phyloP scores from a whole-genome alignment of 2,113 vertebrate species.

The Anthoscopus minutus region DNA sequence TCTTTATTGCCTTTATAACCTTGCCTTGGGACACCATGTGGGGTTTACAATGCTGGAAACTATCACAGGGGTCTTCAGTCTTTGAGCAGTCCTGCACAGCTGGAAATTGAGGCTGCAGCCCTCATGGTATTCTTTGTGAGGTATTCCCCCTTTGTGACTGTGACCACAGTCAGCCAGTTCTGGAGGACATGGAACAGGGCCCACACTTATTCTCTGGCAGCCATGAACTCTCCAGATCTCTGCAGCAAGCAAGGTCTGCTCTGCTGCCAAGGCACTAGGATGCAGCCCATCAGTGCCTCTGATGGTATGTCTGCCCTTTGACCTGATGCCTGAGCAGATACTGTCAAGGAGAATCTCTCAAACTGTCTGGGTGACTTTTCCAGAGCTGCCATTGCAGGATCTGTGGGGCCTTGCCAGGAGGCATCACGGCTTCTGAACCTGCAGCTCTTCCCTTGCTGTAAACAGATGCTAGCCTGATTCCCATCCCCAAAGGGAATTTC shows the following conservation, averaged over 20 bases:
- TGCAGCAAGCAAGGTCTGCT: neutral
- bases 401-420: neutral
- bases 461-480: neutral
- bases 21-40: neutral
- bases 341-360: neutral
- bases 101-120: neutral
- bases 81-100: neutral
- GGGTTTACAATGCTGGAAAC: neutral
- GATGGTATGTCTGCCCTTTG: neutral
- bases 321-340: neutral
- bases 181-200: neutral
- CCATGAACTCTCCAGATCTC: neutral
- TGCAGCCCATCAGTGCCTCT: accelerated
- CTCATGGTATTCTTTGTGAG: accelerated
- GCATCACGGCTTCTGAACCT: neutral
- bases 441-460: neutral
- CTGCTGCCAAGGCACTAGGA: neutral
- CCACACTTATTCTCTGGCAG: neutral
- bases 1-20: neutral
- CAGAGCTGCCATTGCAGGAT: neutral
- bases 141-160: neutral
- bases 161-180: neutral
- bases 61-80: neutral
- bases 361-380: neutral
- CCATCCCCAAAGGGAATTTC: neutral